phyloP scores from a whole-genome alignment of 2,113 vertebrate species.

The Lophotis ruficrista region DNA sequence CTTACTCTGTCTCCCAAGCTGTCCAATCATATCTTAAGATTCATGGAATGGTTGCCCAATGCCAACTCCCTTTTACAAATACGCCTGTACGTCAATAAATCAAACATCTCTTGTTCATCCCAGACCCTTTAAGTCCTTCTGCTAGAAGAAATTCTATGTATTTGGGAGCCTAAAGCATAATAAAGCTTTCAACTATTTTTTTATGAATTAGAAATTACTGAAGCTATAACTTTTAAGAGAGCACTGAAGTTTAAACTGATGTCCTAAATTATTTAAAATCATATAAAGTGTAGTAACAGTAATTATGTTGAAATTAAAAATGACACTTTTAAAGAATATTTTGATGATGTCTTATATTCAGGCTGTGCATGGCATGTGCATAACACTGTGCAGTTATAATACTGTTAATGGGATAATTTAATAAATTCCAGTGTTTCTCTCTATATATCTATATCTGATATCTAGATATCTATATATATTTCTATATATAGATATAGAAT shows the following conservation, averaged over 20 bases:
- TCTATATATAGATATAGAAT: neutral
- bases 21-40: neutral
- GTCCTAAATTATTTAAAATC: neutral
- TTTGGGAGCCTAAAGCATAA: neutral
- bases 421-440: neutral
- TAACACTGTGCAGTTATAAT: neutral
- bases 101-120: neutral
- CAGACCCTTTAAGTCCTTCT: neutral
- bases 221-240: conserved; percentile 8
- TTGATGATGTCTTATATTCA: neutral
- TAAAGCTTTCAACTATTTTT: conserved; percentile 11
- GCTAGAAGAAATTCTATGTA: neutral
- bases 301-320: conserved; percentile 26
- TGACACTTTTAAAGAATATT: neutral
- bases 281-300: neutral
- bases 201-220: neutral
- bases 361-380: neutral
- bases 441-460: neutral
- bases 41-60: neutral
- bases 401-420: neutral
- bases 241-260: conserved; percentile 13
- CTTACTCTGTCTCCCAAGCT: neutral
- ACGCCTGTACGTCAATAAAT: neutral
- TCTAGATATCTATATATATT: neutral
- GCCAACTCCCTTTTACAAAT: neutral